These are phyloP conservation scores for Poecilia velifera DNA, from an alignment of 2,797 vertebrate genomes.

Conservation along the genomic window DNA sequence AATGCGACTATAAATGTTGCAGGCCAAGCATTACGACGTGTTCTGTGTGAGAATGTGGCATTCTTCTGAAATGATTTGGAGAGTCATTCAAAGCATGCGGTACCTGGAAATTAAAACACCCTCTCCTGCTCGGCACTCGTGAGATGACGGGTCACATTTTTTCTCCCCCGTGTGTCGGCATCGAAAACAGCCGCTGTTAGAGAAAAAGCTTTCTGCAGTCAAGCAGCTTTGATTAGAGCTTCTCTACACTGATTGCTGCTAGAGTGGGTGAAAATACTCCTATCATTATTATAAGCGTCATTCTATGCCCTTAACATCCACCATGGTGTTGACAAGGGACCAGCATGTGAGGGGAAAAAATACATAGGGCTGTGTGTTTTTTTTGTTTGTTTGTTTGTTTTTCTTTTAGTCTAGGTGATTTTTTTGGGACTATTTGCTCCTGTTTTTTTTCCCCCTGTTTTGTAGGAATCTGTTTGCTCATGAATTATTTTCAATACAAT, in stretches of 20 bases:
- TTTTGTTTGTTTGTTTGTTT: not conserved
- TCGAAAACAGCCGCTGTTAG: slow-evolving; percentile 38
- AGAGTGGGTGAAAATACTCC: slow-evolving; percentile 55
- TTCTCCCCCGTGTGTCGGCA: slow-evolving; percentile 22
- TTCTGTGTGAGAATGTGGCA: not conserved
- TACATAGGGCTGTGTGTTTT: slow-evolving; percentile 1
- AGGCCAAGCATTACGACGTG: not conserved
- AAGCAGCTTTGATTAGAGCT: slow-evolving; percentile 53
- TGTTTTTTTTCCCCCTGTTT: not conserved
- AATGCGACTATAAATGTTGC: not conserved
- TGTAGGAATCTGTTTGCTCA: not conserved
- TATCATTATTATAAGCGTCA: slow-evolving; percentile 43
- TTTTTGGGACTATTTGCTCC: not conserved
- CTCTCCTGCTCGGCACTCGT: slow-evolving; percentile 15
- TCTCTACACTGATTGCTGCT: slow-evolving; percentile 49
- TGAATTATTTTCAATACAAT: slow-evolving; percentile 8
- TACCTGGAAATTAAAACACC: slow-evolving; percentile 13
- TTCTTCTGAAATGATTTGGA: not conserved
- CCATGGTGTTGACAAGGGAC: slow-evolving; percentile 17
- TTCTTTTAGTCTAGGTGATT: not conserved
- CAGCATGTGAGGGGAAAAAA: slow-evolving; percentile 18
- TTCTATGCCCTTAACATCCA: slow-evolving; percentile 35
- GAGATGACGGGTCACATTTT: slow-evolving; percentile 21
- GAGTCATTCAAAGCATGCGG: not conserved
- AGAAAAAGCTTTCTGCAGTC: slow-evolving; percentile 45